Evolutionary conservation across 2,888 invertebrate genomes (phyloP), one percentile per base, ranked within the genome.

Genomic region (Drosophila prostipennis): DNA sequence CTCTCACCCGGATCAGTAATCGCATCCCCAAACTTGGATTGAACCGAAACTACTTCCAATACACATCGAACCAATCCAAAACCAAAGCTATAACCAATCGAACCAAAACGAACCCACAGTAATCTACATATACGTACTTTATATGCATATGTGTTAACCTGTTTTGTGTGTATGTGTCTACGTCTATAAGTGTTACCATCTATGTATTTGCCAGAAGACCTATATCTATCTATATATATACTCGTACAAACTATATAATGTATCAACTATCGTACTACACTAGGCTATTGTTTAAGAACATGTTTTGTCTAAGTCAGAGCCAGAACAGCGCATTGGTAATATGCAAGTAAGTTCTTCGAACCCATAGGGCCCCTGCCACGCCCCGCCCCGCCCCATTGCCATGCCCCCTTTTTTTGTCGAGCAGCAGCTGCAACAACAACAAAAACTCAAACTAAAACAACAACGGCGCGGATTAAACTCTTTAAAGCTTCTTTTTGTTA

Each of bases 221-320:
- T 58, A 68, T 61, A 53, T 64, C 43, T 51, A 57, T 39, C 34
- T 43, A 53, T 32, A 49, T 32, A 49, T 39, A 43, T 29, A 49
- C 10, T 56, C 45, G 48, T 63, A 48, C 32, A 36, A 63, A 51
- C 56, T 68, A 68, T 68, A 49, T 68, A 51, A 69, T 51, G 40
- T 68, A 67, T 48, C 42, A 49, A 55, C 40, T 67, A 67, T 49
- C 67, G 69, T 68, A 69, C 57, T 68, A 69, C 48, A 67, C 58
- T 80, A 80, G 80, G 79, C 73, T 80, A 80, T 39, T 60, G 52
- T 54, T 53, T 85, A 85, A 80, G 80, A 37, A 51, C 46, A 53
- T 52, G 37, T 57, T 37, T 49, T 58, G 63, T 45, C 29, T 59
- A 73, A 68, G 54, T 63, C 65, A 71, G 65, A 39, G 55, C 32